These are phyloP conservation scores for Incurvaria masculella DNA, from an alignment of 2,888 invertebrate genomes.

Conservation along the genomic window DNA sequence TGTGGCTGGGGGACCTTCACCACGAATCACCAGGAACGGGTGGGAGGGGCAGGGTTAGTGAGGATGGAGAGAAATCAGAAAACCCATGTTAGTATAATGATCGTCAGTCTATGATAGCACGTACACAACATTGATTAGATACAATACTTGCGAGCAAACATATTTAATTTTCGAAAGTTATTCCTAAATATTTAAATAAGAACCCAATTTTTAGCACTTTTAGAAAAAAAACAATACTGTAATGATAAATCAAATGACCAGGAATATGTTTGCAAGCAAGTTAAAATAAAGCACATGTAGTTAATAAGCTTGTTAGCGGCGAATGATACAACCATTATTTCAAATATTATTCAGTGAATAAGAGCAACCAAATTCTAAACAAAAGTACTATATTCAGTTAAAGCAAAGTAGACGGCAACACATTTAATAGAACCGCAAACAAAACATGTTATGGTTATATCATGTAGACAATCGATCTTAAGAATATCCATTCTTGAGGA, in stretches of 20 bases:
- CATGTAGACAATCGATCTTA: no score
- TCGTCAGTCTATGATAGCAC: background rate
- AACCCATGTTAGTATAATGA: constrained; percentile 33
- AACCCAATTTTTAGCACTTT: no score
- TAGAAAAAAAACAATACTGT: constrained; percentile 12
- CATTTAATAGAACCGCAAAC: constrained; percentile 47
- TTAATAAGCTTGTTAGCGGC: background rate
- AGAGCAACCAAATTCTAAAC: constrained; percentile 28
- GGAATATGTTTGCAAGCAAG: constrained; percentile 4
- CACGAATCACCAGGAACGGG: constrained; percentile 43
- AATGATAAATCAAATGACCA: constrained; percentile 10
- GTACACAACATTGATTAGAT: background rate
- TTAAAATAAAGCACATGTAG: background rate
- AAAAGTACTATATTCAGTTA: constrained; percentile 31
- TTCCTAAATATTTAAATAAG: no score
- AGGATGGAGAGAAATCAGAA: constrained; percentile 35
- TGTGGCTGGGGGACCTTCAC: constrained; percentile 58
- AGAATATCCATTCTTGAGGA: no score
- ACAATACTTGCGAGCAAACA: no score
- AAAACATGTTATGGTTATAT: constrained; percentile 54
- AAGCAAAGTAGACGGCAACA: constrained; percentile 34
- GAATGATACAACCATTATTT: constrained; percentile 1
- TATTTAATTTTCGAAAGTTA: no score
- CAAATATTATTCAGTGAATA: constrained; percentile 25
- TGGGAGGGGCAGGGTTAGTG: constrained; percentile 40